Conservation (phyloP, 2,113 vertebrate species). For the Eonycteris spelaea region DNA sequence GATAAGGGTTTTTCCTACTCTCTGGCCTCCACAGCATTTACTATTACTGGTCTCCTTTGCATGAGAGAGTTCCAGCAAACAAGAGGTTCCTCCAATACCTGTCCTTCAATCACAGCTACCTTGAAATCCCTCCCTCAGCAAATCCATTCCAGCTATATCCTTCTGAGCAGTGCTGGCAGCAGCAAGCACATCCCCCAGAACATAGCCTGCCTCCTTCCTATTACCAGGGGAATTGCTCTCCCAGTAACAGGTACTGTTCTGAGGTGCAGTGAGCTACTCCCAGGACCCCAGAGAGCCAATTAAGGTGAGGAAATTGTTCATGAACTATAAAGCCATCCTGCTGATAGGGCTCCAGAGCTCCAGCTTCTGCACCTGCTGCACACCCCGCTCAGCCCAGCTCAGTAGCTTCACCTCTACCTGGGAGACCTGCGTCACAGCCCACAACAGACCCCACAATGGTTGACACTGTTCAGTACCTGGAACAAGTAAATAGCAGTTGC, state of each 20-base stretch:
- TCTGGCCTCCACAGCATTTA: neutral
- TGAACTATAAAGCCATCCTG: conserved; percentile 64
- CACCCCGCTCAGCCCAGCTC: conserved; percentile 48
- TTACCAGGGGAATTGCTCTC: conserved; percentile 81
- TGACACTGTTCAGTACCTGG: neutral
- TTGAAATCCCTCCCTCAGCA: neutral
- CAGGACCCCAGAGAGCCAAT: conserved; percentile 83
- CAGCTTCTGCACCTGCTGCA: conserved; percentile 73
- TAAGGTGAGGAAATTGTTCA: conserved; percentile 78
- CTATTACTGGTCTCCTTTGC: neutral
- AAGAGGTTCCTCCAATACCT: neutral
- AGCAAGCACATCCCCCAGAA: conserved; percentile 9
- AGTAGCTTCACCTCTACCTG: conserved; percentile 25
- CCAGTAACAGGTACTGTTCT: conserved; percentile 74
- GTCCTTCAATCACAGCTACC: neutral
- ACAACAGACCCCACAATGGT: neutral
- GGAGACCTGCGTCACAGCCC: neutral
- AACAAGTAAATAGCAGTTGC: neutral
- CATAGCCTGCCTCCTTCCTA: conserved; percentile 52
- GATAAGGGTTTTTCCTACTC: neutral
- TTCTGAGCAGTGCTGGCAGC: neutral
- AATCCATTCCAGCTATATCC: neutral
- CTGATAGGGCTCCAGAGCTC: conserved; percentile 58
- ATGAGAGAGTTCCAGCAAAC: neutral
- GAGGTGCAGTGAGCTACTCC: conserved; percentile 74